A percentile compares a stretch with the other conserved stretches of the same genome.
Evolutionary conservation across 2,797 vertebrate species (phyloP).

Genomic region (Hippocampus kuda): DNA sequence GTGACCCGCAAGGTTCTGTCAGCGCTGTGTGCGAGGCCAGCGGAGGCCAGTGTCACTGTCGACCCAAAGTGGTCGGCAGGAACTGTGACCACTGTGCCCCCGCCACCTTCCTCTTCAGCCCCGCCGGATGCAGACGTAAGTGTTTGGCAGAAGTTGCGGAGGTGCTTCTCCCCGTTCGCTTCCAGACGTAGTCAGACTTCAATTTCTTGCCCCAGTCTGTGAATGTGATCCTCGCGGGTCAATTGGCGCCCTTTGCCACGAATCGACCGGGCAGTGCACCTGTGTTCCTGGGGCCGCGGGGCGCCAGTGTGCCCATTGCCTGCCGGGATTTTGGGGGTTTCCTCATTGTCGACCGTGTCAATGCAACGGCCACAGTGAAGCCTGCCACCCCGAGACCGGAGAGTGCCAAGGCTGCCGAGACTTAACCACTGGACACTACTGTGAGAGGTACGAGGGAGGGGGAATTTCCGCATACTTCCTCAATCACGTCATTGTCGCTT

Average conservation of each 20-base stretch:
- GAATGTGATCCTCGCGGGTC: constrained; percentile 79
- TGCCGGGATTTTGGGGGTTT: constrained; percentile 88
- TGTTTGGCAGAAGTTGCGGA: fast-evolving
- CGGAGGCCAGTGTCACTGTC: constrained; percentile 88
- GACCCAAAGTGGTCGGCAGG: constrained; percentile 78
- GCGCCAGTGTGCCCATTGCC: constrained; percentile 81
- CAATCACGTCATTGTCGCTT: neutral
- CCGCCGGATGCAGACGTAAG: constrained; percentile 82
- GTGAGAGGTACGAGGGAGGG: constrained; percentile 74
- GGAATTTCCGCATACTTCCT: too few relatives aligned
- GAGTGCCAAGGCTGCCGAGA: constrained; percentile 82
- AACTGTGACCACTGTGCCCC: constrained; percentile 82
- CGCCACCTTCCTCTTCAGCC: constrained; percentile 80
- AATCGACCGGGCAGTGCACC: constrained; percentile 78
- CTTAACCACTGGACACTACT: constrained; percentile 78
- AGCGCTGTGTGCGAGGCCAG: constrained; percentile 79
- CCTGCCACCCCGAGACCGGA: constrained; percentile 78
- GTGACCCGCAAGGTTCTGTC: constrained; percentile 84
- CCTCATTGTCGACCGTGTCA: constrained; percentile 83
- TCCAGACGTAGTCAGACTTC: fast-evolving
- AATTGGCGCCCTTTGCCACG: constrained; percentile 71
- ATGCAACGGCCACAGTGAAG: constrained; percentile 82
- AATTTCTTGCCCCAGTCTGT: constrained; percentile 66
- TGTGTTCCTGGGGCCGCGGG: constrained; percentile 76
- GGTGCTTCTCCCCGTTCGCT: too few relatives aligned